Percentiles rank a stretch among this genome's conserved stretches.
Conservation (phyloP, 1,140 invertebrate species). For the Magallana gigas region DNA sequence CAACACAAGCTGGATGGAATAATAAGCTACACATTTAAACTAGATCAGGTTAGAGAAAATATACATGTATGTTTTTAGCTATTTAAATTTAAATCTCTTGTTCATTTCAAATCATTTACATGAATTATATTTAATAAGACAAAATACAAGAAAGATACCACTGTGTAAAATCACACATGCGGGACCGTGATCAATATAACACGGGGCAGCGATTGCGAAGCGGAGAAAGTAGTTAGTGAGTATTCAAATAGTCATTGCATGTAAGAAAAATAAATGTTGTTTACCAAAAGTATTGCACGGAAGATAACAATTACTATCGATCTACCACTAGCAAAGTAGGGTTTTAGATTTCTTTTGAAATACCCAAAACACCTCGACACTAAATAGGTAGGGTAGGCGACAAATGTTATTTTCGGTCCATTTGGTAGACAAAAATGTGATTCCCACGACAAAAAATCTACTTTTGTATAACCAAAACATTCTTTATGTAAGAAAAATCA, state of each 20-base stretch:
- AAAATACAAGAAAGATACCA: not conserved
- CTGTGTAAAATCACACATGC: not conserved
- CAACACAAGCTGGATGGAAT: too few relatives aligned
- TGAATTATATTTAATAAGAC: too few relatives aligned
- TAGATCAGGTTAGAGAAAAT: too few relatives aligned
- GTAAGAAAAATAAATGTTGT: not conserved
- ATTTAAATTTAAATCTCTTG: too few relatives aligned
- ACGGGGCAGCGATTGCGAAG: not conserved
- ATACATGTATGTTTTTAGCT: too few relatives aligned
- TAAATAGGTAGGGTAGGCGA: not conserved
- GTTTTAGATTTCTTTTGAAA: not conserved
- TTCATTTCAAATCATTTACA: too few relatives aligned
- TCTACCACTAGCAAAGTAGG: not conserved
- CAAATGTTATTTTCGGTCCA: not conserved
- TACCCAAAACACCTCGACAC: not conserved
- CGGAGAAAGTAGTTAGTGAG: not conserved
- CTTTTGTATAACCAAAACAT: not conserved
- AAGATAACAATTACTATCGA: not conserved
- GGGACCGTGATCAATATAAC: too few relatives aligned
- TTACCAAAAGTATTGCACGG: not conserved
- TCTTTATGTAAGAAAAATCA: not conserved
- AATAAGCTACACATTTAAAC: too few relatives aligned
- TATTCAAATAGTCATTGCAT: not conserved
- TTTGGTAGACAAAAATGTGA: not conserved
- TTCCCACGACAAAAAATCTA: not conserved